These are phyloP conservation scores for Carettochelys insculpta DNA, from an alignment of 2,113 vertebrate genomes.

Conservation along the genomic window DNA sequence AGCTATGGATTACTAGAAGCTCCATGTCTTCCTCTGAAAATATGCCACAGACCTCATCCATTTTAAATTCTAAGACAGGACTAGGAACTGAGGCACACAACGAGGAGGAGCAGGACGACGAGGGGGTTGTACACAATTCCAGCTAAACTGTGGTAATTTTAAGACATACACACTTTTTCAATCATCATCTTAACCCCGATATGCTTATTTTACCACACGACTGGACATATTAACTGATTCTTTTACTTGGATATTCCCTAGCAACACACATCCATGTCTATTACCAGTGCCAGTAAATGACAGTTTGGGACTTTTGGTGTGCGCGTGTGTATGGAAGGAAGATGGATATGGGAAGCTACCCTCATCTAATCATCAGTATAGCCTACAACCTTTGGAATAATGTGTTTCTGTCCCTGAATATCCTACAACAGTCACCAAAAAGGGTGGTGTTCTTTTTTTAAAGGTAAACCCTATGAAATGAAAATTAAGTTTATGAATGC, in stretches of 20 bases:
- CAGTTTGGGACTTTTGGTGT: background rate
- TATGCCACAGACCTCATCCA: background rate
- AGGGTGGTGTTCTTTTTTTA: background rate
- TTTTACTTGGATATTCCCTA: background rate
- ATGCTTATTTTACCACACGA: background rate
- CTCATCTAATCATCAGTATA: background rate
- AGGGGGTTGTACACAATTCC: slow-evolving; percentile 1
- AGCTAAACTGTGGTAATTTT: background rate
- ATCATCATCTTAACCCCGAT: background rate
- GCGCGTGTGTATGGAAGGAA: background rate
- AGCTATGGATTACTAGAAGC: background rate
- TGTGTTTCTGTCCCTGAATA: background rate
- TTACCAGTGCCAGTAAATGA: background rate
- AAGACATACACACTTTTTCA: background rate
- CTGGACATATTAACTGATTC: slow-evolving; percentile 1
- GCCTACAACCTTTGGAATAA: background rate
- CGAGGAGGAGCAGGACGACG: background rate
- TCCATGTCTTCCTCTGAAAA: background rate
- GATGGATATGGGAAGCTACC: background rate
- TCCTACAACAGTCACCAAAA: background rate
- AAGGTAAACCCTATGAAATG: background rate
- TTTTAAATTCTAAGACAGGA: slow-evolving; percentile 10
- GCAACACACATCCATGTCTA: background rate
- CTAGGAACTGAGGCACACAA: slow-evolving; percentile 13
- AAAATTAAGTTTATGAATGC: slow-evolving; percentile 19